phyloP scores from a whole-genome alignment of 2,797 vertebrate genomes.

The Hydrocynus forskahlii region DNA sequence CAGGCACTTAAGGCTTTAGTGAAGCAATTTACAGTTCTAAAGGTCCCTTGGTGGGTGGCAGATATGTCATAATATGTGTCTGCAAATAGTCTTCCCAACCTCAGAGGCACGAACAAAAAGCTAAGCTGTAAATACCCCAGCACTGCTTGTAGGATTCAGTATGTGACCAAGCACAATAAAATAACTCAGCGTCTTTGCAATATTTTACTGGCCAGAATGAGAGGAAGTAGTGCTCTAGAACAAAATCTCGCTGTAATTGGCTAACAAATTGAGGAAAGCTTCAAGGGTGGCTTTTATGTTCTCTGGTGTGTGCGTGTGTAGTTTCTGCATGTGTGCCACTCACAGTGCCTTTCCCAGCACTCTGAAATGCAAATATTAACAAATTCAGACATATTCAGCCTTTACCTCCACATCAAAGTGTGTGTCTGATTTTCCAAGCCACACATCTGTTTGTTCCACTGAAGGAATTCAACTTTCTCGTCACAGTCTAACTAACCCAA shows the following conservation, averaged over 20 bases:
- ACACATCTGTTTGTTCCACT: constrained; percentile 45
- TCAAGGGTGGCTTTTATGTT: constrained; percentile 40
- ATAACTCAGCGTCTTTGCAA: constrained; percentile 12
- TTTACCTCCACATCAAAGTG: constrained; percentile 35
- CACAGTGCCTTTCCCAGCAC: constrained; percentile 7
- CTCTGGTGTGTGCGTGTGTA: constrained; percentile 13
- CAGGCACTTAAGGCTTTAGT: constrained; percentile 22
- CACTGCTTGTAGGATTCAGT: constrained; percentile 5
- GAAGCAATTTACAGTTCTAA: constrained; percentile 48
- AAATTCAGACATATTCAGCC: constrained; percentile 28
- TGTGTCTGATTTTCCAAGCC: constrained; percentile 31
- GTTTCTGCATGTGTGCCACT: constrained; percentile 37
- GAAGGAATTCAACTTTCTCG: constrained; percentile 42
- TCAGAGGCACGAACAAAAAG: constrained; percentile 36
- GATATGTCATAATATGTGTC: constrained; percentile 43
- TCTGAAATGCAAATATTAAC: constrained; percentile 13
- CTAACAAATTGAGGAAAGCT: constrained; percentile 24
- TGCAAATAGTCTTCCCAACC: constrained; percentile 44
- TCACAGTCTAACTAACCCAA: constrained; percentile 59
- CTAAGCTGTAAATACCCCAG: constrained; percentile 39
- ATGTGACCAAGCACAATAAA: constrained; percentile 34
- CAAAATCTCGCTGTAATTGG: constrained; percentile 34
- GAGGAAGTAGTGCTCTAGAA: constrained; percentile 24
- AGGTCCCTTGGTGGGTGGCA: constrained; percentile 46
- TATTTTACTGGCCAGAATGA: constrained; percentile 22